These are phyloP conservation scores for Garra rufa DNA, from an alignment of 2,113 vertebrate species.

Conservation along the genomic window DNA sequence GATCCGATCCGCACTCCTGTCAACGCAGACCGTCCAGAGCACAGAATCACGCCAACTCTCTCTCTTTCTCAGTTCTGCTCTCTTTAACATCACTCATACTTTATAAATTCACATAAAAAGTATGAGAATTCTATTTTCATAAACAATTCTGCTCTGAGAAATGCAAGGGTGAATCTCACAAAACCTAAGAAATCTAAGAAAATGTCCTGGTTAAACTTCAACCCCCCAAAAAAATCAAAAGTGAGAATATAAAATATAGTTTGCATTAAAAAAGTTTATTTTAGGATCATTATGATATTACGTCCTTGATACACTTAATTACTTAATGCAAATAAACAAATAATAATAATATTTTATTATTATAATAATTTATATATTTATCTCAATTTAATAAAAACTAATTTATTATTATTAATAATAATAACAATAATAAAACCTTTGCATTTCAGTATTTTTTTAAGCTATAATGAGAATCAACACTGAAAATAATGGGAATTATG, in stretches of 20 bases:
- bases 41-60: conserved; percentile 24
- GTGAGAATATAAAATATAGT: neutral
- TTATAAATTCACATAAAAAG: neutral
- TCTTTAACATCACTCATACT: conserved; percentile 11
- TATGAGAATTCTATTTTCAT: neutral
- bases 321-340: too few species aligned
- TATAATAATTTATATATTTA: too few species aligned
- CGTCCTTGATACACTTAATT: too few species aligned
- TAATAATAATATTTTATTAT: too few species aligned
- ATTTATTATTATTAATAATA: too few species aligned
- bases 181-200: neutral
- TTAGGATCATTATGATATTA: neutral
- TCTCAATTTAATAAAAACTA: too few species aligned
- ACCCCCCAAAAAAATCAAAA: neutral
- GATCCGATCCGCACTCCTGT: conserved; percentile 58
- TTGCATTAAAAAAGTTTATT: neutral
- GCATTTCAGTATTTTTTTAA: neutral
- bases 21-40: conserved; percentile 48
- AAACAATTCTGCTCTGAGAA: neutral
- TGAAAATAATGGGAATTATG: neutral
- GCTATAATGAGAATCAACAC: neutral
- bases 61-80: neutral
- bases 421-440: neutral
- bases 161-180: neutral
- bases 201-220: neutral